Conservation (phyloP, 1,140 invertebrate species). For the Macrotrachela quadricornifera region DNA sequence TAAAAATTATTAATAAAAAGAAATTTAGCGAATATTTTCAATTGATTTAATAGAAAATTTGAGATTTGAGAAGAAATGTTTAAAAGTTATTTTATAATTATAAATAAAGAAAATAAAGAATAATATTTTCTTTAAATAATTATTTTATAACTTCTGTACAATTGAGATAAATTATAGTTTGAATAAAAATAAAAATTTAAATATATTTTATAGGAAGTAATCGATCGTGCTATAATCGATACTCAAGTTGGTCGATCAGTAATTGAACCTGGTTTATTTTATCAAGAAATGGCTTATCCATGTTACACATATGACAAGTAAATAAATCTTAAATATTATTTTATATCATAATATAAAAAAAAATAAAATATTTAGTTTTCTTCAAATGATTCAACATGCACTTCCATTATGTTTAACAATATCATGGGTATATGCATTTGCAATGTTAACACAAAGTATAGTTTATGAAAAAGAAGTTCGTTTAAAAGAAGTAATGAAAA, state of each 20-base stretch:
- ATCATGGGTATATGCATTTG: conserved; percentile 44
- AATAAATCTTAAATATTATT: conserved; percentile 10
- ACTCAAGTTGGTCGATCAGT: conserved; percentile 24
- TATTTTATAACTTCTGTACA: too few species aligned
- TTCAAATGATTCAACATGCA: conserved; percentile 9
- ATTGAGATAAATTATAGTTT: too few species aligned
- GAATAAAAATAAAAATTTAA: too few species aligned
- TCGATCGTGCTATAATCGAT: conserved; percentile 36
- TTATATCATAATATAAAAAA: background rate
- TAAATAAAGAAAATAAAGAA: too few species aligned
- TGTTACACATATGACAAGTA: conserved; percentile 45
- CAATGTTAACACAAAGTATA: conserved; percentile 50
- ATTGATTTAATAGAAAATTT: too few species aligned
- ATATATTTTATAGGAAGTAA: conserved; percentile 29
- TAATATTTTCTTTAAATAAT: too few species aligned
- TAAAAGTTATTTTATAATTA: too few species aligned
- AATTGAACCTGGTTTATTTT: conserved; percentile 22
- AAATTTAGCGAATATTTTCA: too few species aligned
- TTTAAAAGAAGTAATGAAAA: conserved; percentile 32
- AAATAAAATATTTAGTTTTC: background rate
- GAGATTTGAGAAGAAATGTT: too few species aligned
- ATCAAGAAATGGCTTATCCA: conserved; percentile 47
- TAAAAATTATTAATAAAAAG: too few species aligned
- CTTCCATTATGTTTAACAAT: conserved; percentile 49
- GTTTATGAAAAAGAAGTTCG: conserved; percentile 44